These are phyloP conservation scores for Geotria australis DNA, from an alignment of 2,797 vertebrate species.

Conservation along the genomic window DNA sequence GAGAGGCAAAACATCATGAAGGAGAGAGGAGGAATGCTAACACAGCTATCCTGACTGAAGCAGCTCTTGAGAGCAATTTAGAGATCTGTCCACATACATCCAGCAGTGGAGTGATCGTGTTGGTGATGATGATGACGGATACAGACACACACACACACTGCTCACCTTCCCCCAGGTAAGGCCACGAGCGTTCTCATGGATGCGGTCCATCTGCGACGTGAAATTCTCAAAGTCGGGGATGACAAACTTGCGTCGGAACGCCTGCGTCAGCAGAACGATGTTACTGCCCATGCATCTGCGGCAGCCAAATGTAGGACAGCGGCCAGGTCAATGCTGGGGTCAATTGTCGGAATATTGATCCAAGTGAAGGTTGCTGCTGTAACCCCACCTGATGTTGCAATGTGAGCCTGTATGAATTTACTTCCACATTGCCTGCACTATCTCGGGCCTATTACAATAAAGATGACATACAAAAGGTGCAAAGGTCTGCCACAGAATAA, in stretches of 20 bases:
- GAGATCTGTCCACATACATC: neutral
- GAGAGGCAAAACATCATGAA: neutral
- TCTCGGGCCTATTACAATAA: neutral
- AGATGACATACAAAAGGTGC: neutral
- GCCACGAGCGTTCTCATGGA: constrained; percentile 49
- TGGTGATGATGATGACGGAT: too few species aligned
- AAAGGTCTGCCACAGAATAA: neutral
- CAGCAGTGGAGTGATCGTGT: too few species aligned
- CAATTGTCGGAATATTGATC: neutral
- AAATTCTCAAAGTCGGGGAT: constrained; percentile 91
- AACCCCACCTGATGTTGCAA: neutral
- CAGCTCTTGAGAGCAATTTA: neutral
- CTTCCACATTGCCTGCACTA: neutral
- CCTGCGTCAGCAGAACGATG: constrained; percentile 88
- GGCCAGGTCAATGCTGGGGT: neutral
- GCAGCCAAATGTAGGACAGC: too few species aligned
- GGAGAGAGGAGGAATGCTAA: neutral
- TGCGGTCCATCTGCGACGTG: constrained; percentile 59
- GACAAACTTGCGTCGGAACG: constrained; percentile 92
- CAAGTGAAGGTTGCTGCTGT: neutral
- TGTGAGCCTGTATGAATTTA: too few species aligned
- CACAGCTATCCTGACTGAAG: neutral
- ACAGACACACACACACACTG: neutral
- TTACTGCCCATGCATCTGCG: constrained; percentile 87
- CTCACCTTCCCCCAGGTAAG: constrained; percentile 64